phyloP scores from a whole-genome alignment of 1,140 invertebrate genomes.

The Euschistus heros region DNA sequence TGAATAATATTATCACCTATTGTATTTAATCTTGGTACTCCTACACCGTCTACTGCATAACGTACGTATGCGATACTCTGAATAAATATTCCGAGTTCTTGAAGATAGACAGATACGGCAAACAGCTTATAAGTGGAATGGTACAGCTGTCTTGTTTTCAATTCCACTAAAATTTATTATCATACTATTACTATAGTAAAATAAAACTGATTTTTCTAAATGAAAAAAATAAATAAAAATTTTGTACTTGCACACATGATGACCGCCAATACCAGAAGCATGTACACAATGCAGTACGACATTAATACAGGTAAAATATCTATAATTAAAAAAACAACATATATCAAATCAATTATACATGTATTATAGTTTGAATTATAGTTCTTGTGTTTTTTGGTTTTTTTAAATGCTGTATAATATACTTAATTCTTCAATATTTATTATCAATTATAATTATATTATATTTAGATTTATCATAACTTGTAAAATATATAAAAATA shows the following conservation, averaged over 20 bases:
- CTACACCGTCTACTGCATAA: conserved; percentile 58
- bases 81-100: conserved; percentile 53
- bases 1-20: neutral
- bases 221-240: conserved; percentile 3
- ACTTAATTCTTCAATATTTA: neutral
- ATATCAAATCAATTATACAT: no score
- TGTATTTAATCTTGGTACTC: conserved; percentile 34
- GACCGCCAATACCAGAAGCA: conserved; percentile 49
- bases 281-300: conserved; percentile 49
- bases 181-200: neutral
- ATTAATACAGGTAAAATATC: conserved; percentile 63
- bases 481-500: conserved; percentile 4
- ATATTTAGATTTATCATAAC: neutral
- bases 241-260: conserved; percentile 46
- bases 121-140: conserved; percentile 84
- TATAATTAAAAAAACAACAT: conserved; percentile 37
- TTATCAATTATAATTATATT: neutral
- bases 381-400: no score
- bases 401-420: no score
- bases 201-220: neutral
- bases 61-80: conserved; percentile 53
- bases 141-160: conserved; percentile 63
- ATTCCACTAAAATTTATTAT: conserved; percentile 44
- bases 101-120: conserved; percentile 52
- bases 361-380: no score